Percentiles rank a stretch among this genome's conserved stretches.
phyloP scores from a whole-genome alignment of 2,797 vertebrate species.

The Myoxocephalus aenaeus region DNA sequence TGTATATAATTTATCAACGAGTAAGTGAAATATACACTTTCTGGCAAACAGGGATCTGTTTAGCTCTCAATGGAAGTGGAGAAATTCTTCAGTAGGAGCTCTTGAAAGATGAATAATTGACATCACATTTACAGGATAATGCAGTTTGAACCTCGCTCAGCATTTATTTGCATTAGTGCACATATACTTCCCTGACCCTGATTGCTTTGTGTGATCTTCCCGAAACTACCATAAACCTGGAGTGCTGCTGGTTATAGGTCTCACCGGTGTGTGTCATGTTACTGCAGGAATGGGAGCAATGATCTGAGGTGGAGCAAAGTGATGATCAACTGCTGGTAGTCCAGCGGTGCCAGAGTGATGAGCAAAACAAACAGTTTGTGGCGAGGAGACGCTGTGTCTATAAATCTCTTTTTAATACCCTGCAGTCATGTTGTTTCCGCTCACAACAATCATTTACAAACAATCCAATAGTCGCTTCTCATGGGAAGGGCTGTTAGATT shows the following conservation, averaged over 20 bases:
- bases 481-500: constrained; percentile 49
- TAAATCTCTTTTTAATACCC: constrained; percentile 76
- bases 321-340: constrained; percentile 43
- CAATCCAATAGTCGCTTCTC: constrained; percentile 50
- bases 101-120: constrained; percentile 65
- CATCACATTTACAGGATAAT: constrained; percentile 49
- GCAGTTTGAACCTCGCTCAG: constrained; percentile 42
- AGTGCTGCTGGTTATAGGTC: constrained; percentile 16
- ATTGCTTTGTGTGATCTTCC: constrained; percentile 26
- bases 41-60: constrained; percentile 25
- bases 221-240: constrained; percentile 13
- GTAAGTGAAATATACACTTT: constrained; percentile 28
- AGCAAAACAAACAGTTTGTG: constrained; percentile 64
- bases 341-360: constrained; percentile 39
- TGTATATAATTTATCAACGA: constrained; percentile 36
- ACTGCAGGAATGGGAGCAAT: constrained; percentile 47
- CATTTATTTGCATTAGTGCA: constrained; percentile 53
- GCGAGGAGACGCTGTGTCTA: constrained; percentile 24
- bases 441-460: constrained; percentile 59
- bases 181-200: constrained; percentile 21
- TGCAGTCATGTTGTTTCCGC: constrained; percentile 47
- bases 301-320: constrained; percentile 51
- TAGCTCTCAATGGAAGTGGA: constrained; percentile 18
- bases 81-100: constrained; percentile 22
- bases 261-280: constrained; percentile 25